Evolutionary conservation across 2,888 invertebrate species (phyloP), one percentile per base, ranked within the genome.

Genomic region (Mesorhabditis spiculigera): DNA sequence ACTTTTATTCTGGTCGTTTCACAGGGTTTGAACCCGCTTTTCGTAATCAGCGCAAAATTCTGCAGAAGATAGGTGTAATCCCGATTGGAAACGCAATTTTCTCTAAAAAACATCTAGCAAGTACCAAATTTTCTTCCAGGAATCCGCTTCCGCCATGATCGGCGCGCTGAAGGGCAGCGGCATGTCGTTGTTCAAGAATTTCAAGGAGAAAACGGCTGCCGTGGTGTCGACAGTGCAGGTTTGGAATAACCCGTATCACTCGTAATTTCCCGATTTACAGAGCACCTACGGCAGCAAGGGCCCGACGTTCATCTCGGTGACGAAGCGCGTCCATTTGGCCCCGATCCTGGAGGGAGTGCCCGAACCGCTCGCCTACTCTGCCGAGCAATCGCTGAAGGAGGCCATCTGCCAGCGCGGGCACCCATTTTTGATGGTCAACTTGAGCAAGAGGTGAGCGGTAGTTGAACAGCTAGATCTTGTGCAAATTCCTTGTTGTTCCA

Each of bases 171-270:
- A 91, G 86, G 95, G 95, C 43, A 94, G 95, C 67, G 95, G 95
- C 42, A 94, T 95, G 4, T 94, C 91, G 84, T 91, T 95, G 82
- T 89, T 96, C 73, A 94, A 94, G 85, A 95, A 95, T 86, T 88
- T 97, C 44, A 95, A 94, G 87, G 96, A 96, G 85, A 95, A 95
- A 0, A 94, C 95, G 41, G 92, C 92, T 58, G 95, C 95, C 89
- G 94, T 97, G 63, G 95, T 96, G 91, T 94, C 95, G 86, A 93
- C 94, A 58, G 93, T 96, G 77, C 94, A 94, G 87, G 71, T 71
- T 28, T 6, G 10, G 1, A 13, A 4, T 4, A 2, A 5, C 13
- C 16, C 41, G 10, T n/a, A 63, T 16, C 42, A 45, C 43, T 8
- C 5, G 8, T 28, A 58, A 43, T 58, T 41, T 4, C 67, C 3